Evolutionary conservation across 2,797 vertebrate species (phyloP).

Genomic region (Falco peregrinus): DNA sequence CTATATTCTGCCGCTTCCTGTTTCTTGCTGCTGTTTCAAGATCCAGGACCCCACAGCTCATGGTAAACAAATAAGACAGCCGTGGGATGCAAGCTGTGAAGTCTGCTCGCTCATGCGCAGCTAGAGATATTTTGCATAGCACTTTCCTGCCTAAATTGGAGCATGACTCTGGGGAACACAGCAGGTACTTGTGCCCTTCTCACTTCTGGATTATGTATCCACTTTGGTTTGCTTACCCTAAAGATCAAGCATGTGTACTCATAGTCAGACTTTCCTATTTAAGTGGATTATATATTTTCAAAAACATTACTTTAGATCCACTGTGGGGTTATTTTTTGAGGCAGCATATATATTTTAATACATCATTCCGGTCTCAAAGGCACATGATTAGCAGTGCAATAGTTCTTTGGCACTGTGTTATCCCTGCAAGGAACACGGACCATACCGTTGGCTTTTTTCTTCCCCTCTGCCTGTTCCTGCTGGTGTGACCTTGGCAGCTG

Average conservation of each 20-base stretch:
- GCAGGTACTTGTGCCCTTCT: neutral
- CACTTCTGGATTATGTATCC: neutral
- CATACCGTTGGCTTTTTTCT: neutral
- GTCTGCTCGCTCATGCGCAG: neutral
- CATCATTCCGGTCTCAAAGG: neutral
- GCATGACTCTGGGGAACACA: neutral
- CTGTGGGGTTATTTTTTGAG: neutral
- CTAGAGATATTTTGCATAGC: neutral
- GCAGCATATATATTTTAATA: neutral
- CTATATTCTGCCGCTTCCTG: neutral
- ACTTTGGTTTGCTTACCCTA: neutral
- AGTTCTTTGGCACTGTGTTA: neutral
- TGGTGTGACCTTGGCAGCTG: constrained; percentile 65
- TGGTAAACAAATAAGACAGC: neutral
- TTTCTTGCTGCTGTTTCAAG: accelerated
- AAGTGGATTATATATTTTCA: neutral
- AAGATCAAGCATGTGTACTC: neutral
- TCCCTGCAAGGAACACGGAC: neutral
- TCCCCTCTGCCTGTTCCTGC: constrained; percentile 9
- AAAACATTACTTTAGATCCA: neutral
- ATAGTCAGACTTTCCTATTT: neutral
- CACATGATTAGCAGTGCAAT: neutral
- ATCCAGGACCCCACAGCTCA: neutral
- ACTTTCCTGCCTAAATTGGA: constrained; percentile 6
- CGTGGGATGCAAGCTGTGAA: neutral